Evolutionary conservation across 2,113 vertebrate species (phyloP).

Genomic region (Galeopterus variegatus): DNA sequence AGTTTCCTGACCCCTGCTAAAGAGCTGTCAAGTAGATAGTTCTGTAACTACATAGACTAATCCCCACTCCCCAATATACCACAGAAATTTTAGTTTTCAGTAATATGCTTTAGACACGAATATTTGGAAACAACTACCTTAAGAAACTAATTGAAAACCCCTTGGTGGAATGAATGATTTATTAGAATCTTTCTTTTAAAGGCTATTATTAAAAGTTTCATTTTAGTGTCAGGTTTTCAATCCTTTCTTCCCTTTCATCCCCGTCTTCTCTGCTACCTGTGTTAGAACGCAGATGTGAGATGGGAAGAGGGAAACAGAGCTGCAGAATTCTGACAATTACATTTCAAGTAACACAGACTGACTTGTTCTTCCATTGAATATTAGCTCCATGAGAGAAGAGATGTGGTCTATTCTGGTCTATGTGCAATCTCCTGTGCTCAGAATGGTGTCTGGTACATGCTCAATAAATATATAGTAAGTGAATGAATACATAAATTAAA

Average conservation of each 20-base stretch:
- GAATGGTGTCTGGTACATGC: not conserved
- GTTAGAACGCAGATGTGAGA: conserved; percentile 34
- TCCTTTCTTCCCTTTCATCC: not conserved
- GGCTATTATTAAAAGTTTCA: not conserved
- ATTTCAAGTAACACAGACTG: not conserved
- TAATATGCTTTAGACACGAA: not conserved
- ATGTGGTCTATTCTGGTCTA: not conserved
- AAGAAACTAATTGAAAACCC: not conserved
- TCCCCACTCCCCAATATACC: not conserved
- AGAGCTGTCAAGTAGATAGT: not conserved
- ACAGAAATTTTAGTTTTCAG: conserved; percentile 1
- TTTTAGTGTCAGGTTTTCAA: not conserved
- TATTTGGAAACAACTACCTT: not conserved
- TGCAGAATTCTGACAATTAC: not conserved
- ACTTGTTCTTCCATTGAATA: not conserved
- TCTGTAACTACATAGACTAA: not conserved
- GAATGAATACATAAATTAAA: not conserved
- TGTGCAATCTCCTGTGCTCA: not conserved
- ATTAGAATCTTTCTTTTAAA: not conserved
- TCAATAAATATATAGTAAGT: not conserved
- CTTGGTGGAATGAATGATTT: not conserved
- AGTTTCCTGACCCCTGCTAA: not conserved
- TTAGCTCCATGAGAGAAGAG: not conserved
- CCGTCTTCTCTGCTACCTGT: conserved; percentile 17
- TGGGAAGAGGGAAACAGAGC: conserved; percentile 6